Percentiles rank a stretch among this genome's conserved stretches.
Conservation (phyloP, 2,113 vertebrate species). For the Toxostoma redivivum region DNA sequence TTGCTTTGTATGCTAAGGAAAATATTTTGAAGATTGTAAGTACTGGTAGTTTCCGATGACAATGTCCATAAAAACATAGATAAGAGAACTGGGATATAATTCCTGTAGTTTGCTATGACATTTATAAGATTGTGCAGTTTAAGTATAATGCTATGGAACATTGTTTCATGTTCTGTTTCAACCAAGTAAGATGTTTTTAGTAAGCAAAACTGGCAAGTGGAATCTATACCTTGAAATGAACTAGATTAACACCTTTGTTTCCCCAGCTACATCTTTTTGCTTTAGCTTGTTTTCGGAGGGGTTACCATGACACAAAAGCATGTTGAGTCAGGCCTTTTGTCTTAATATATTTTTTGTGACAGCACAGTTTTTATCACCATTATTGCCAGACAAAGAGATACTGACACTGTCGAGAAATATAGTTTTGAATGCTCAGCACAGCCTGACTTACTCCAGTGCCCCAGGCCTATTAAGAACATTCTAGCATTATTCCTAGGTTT, state of each 20-base stretch:
- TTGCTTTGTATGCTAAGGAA: background rate
- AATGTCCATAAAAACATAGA: background rate
- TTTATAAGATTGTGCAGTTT: background rate
- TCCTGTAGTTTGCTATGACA: background rate
- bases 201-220: background rate
- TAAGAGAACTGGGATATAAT: background rate
- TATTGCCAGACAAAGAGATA: background rate
- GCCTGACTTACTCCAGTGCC: background rate
- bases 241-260: background rate
- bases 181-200: background rate
- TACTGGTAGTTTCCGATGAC: background rate
- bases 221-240: background rate
- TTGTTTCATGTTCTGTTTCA: background rate
- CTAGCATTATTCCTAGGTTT: background rate
- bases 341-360: background rate
- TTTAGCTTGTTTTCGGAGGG: background rate
- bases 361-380: background rate
- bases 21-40: background rate
- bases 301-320: background rate
- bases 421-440: background rate
- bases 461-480: conserved; percentile 16
- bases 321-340: background rate
- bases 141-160: background rate
- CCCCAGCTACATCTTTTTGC: background rate
- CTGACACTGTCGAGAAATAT: background rate